phyloP scores from a whole-genome alignment of 2,797 vertebrate genomes.

The Picus viridis region DNA sequence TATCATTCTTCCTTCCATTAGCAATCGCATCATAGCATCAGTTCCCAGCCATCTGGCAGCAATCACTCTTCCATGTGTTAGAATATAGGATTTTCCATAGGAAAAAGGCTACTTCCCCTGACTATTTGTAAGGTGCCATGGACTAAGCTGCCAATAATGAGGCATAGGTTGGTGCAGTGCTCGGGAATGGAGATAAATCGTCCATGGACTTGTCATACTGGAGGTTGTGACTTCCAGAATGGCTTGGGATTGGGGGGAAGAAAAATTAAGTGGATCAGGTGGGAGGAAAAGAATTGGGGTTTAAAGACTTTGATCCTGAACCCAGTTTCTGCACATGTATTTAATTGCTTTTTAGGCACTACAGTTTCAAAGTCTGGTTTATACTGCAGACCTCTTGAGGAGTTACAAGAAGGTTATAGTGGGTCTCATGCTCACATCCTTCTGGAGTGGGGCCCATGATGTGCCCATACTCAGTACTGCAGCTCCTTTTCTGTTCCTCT shows the following conservation, averaged over 20 bases:
- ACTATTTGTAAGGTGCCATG: neutral
- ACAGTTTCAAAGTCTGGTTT: neutral
- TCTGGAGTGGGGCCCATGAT: neutral
- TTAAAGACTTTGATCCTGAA: neutral
- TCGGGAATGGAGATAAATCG: neutral
- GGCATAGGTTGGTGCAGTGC: neutral
- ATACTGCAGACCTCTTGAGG: neutral
- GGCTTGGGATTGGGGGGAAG: neutral
- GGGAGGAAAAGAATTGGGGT: neutral
- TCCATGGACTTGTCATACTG: neutral
- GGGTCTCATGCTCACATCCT: fast-evolving
- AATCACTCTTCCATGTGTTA: neutral
- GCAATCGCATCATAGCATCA: neutral
- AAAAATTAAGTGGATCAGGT: neutral
- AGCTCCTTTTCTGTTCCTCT: neutral
- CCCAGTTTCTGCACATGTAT: neutral
- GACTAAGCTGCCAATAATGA: neutral
- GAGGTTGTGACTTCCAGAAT: neutral
- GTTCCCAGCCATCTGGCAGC: constrained; percentile 25
- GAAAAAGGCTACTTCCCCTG: neutral
- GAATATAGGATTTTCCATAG: constrained; percentile 20
- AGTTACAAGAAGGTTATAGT: neutral
- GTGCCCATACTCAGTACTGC: neutral
- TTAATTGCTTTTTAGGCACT: neutral
- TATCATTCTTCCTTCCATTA: constrained; percentile 29